Evolutionary conservation across 2,797 vertebrate species (phyloP).

Genomic region (Heteromormyrus szaboi): DNA sequence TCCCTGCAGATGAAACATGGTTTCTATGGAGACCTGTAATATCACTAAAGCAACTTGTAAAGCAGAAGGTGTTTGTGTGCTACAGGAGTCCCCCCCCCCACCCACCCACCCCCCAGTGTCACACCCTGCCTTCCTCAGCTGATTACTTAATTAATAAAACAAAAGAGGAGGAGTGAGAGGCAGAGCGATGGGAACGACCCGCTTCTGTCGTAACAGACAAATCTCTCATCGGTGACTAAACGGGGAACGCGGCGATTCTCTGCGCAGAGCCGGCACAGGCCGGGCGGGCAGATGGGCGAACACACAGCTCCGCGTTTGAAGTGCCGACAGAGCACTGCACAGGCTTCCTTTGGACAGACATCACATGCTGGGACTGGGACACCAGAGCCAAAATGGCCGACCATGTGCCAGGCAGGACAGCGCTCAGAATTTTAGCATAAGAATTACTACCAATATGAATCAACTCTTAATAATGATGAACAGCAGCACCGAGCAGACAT

Average conservation of each 20-base stretch:
- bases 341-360: not conserved
- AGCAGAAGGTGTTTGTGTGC: not conserved
- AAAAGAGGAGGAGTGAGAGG: not conserved
- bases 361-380: not conserved
- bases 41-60: conserved; percentile 3
- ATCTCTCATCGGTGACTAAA: not conserved
- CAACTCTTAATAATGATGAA: not conserved
- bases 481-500: not conserved
- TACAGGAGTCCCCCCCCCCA: too few relatives aligned
- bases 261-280: too few relatives aligned
- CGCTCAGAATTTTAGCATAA: not conserved
- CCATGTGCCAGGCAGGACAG: not conserved
- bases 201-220: not conserved
- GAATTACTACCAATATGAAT: not conserved
- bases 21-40: conserved; percentile 38
- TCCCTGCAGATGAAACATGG: not conserved
- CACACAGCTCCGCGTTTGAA: not conserved
- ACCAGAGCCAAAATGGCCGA: not conserved
- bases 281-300: not conserved
- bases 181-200: not conserved
- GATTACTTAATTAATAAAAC: not conserved
- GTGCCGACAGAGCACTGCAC: not conserved
- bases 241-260: not conserved
- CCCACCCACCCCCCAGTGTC: not conserved
- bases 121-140: not conserved